Base-by-base conservation (phyloP, 2,113 vertebrate species). In the Lycocorax pyrrhopterus region DNA sequence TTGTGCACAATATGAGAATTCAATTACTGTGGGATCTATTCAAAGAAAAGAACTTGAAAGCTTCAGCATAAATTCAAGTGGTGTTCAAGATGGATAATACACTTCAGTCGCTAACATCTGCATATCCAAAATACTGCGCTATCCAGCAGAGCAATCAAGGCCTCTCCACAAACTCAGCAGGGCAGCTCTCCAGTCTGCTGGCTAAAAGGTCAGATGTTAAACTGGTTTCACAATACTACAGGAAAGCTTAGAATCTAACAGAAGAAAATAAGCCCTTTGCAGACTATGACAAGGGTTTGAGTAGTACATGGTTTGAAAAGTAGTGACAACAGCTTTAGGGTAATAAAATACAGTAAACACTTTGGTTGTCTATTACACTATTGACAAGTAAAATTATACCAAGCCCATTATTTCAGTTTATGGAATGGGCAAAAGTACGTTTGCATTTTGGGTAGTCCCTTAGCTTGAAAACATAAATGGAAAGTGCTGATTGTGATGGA, bases 191-290 rank as follows among this genome's bases (percentile, higher is more conserved):
- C 76, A 84, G 59, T 84, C 56, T 86, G 52, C 83, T 89, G 75
- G 59, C 85, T 88, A 46, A 92, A 96, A 95, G 92, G 92, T 95
- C 85, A 94, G 64, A 71, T 78, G 68, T 81, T 86, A 93, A 94
- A 88, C 76, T 78, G 44, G 72, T 72, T 94, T 94, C 44, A 72
- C 29, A 90, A 56, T 71, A 71, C 59, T 71, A 52, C 55, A 89
- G 16, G 35, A 89, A 89, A 90, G 35, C 79, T 78, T 41, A 72
- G 64, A 94, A 78, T 92, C 7, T 32, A 43, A 29, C 16, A 78
- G 30, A 63, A 81, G 43, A 84, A 88, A 87, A 87, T 39, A 39
- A 77, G 35, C 19, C 33, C 58, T 74, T 32, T 25, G 20, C 21
- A 81, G 67, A 49, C 51, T 63, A 21, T 16, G 63, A 35, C 19